These are phyloP conservation scores for Mongoloraphidia duomilia DNA, from an alignment of 2,888 invertebrate species.

Conservation along the genomic window DNA sequence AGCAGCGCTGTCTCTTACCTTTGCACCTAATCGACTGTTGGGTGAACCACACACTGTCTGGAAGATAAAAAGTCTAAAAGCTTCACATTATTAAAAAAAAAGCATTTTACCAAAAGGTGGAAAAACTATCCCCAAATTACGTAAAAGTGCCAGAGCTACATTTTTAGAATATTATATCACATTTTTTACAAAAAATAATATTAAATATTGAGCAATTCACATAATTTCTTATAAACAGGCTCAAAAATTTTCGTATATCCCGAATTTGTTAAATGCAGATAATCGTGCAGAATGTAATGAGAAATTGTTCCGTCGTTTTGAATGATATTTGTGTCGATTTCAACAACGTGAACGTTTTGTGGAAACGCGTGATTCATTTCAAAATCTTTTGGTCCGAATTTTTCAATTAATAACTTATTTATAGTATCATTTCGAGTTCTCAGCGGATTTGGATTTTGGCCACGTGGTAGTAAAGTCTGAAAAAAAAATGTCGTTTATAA, in stretches of 20 bases:
- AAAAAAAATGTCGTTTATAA: slow-evolving; percentile 14
- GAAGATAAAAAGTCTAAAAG: no score
- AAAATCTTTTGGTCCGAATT: slow-evolving; percentile 23
- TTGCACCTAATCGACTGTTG: no score
- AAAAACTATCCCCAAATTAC: no score
- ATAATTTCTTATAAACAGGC: slow-evolving; percentile 35
- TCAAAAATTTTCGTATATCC: slow-evolving; percentile 48
- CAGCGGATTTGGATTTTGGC: slow-evolving; percentile 45
- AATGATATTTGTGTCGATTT: slow-evolving; percentile 27
- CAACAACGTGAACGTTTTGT: slow-evolving; percentile 25
- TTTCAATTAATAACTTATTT: slow-evolving; percentile 36
- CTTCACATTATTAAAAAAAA: no score
- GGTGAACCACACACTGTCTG: no score
- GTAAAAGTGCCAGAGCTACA: no score
- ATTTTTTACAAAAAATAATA: background rate
- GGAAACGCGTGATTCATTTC: slow-evolving; percentile 21
- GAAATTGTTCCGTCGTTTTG: slow-evolving; percentile 41
- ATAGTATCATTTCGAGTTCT: slow-evolving; percentile 43
- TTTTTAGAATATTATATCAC: background rate
- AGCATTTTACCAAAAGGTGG: no score
- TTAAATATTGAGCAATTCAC: slow-evolving; percentile 17
- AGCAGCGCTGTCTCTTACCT: no score
- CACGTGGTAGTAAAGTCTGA: slow-evolving; percentile 50
- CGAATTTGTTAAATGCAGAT: slow-evolving; percentile 46
- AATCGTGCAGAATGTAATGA: slow-evolving; percentile 52